These are phyloP conservation scores for Hippocampus kuda DNA, from an alignment of 2,797 vertebrate species.

Conservation along the genomic window DNA sequence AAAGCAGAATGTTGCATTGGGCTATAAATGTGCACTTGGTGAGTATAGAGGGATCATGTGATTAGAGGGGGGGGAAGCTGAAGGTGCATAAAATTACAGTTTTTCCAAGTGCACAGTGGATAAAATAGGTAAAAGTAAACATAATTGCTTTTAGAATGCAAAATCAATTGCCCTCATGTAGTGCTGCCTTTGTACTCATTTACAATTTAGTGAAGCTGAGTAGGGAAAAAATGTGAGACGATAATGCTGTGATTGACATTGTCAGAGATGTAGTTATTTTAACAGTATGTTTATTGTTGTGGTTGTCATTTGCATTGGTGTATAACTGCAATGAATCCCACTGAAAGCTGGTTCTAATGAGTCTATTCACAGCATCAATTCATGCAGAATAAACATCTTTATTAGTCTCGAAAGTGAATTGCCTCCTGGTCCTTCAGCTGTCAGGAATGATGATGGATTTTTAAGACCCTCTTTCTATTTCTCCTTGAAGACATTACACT, in stretches of 20 bases:
- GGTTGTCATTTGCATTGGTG: background rate
- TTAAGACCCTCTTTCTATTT: constrained; percentile 3
- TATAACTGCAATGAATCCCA: background rate
- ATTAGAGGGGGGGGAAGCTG: background rate
- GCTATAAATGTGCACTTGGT: background rate
- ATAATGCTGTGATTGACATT: background rate
- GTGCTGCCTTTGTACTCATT: background rate
- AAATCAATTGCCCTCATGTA: background rate
- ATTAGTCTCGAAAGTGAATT: constrained; percentile 7
- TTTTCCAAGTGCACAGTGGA: background rate
- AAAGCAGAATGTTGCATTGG: constrained; percentile 1
- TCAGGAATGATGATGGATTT: constrained; percentile 22
- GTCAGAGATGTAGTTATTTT: background rate
- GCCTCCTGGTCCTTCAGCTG: constrained; percentile 17
- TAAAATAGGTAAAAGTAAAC: background rate
- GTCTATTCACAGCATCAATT: constrained; percentile 5
- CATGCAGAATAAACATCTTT: background rate
- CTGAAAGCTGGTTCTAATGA: background rate
- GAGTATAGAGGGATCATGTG: background rate
- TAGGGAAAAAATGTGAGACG: background rate
- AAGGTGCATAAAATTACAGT: background rate
- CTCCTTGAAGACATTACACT: constrained; percentile 32
- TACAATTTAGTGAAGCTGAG: background rate
- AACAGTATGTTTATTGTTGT: background rate
- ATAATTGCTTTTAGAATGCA: background rate